Evolutionary conservation across 2,113 vertebrate species (phyloP).

Genomic region (Puffinus mauretanicus): DNA sequence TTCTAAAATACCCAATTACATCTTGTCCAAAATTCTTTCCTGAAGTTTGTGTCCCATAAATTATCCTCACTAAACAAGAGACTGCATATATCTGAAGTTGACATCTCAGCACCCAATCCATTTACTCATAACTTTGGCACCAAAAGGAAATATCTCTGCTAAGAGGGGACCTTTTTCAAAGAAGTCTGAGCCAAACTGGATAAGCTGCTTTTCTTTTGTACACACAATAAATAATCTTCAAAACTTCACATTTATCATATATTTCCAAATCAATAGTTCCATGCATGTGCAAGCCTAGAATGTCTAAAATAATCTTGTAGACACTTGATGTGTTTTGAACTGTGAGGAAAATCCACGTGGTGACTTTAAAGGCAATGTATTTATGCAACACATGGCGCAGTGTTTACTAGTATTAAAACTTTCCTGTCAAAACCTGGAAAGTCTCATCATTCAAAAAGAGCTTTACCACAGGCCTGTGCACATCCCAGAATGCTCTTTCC

Average conservation of each 20-base stretch:
- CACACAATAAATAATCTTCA: not conserved
- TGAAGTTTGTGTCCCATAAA: not conserved
- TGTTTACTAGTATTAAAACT: not conserved
- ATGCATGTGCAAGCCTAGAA: not conserved
- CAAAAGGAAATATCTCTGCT: not conserved
- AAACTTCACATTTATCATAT: not conserved
- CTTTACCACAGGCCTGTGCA: conserved; percentile 95
- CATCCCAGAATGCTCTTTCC: conserved; percentile 97
- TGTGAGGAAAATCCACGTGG: accelerated
- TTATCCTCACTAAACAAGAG: not conserved
- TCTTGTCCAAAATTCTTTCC: not conserved
- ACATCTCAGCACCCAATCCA: not conserved
- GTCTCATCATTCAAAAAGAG: not conserved
- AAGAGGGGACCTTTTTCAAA: not conserved
- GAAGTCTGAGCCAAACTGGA: not conserved
- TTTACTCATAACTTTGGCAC: not conserved
- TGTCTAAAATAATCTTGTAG: not conserved
- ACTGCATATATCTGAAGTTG: not conserved
- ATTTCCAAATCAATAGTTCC: not conserved
- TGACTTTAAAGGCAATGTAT: not conserved
- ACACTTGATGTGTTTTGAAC: not conserved
- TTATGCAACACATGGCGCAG: not conserved
- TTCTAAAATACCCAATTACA: not conserved
- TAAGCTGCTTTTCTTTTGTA: not conserved
- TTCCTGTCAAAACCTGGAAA: not conserved